Percentiles rank a stretch among this genome's conserved stretches.
These are phyloP conservation scores for Cliona cf. orientalis DNA, from an alignment of 37 sponge, comb jelly and placozoan species.

Conservation along the genomic window DNA sequence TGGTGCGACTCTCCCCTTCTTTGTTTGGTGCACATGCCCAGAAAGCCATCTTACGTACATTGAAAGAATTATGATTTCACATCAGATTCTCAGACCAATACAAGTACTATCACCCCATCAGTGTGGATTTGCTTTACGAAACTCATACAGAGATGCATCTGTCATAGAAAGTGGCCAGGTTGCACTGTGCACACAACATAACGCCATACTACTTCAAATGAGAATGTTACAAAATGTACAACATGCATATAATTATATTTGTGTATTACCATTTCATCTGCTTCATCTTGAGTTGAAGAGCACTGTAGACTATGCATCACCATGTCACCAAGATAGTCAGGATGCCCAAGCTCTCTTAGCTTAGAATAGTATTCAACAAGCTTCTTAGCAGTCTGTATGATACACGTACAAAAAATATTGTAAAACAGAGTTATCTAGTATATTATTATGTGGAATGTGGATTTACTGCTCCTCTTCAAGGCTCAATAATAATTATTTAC, in stretches of 20 bases:
- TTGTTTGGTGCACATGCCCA: too few species aligned
- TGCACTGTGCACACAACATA: neutral
- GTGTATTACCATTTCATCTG: constrained; percentile 38
- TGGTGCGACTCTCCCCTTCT: too few species aligned
- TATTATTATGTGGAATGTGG: too few species aligned
- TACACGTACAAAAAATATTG: neutral
- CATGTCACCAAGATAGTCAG: constrained; percentile 26
- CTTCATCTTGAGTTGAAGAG: constrained; percentile 18
- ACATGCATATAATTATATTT: neutral
- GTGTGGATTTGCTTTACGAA: too few species aligned
- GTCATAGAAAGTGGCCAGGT: neutral
- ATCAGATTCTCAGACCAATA: too few species aligned
- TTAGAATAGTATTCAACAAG: constrained; percentile 37
- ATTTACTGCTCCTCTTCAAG: too few species aligned
- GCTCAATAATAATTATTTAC: too few species aligned
- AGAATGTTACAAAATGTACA: neutral
- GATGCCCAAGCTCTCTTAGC: constrained; percentile 65
- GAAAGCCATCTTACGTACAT: neutral
- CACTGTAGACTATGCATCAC: constrained; percentile 9
- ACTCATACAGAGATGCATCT: too few species aligned
- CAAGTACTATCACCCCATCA: too few species aligned
- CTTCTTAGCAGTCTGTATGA: constrained; percentile 58
- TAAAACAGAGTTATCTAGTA: neutral
- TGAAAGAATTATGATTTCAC: neutral
- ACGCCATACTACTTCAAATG: neutral